phyloP scores from a whole-genome alignment of 2,797 vertebrate species.

The Chelonia mydas region DNA sequence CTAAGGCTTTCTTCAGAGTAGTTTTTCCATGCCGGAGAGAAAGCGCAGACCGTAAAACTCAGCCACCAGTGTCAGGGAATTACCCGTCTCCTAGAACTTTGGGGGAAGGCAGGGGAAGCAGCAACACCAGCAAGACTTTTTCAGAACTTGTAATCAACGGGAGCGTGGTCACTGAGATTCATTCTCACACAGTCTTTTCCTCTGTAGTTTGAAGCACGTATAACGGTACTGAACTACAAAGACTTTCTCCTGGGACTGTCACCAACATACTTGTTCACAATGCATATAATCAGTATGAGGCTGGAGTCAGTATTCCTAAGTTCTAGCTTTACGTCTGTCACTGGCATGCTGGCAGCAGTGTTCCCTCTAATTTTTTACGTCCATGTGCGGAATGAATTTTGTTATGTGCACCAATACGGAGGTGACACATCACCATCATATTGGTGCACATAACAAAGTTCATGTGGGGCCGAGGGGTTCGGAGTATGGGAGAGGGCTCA shows the following conservation, averaged over 20 bases:
- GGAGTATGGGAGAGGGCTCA: no score
- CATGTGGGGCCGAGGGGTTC: no score
- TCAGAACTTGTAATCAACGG: neutral
- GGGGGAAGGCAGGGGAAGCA: neutral
- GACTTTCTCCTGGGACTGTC: neutral
- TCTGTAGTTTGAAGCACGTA: neutral
- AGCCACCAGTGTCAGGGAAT: neutral
- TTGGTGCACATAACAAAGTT: no score
- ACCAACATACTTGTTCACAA: neutral
- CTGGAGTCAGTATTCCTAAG: neutral
- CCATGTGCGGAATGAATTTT: no score
- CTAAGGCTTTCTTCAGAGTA: neutral
- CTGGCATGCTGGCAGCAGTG: neutral
- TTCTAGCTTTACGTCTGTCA: neutral
- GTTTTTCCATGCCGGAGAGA: neutral
- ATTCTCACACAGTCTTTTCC: neutral
- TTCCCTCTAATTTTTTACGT: no score
- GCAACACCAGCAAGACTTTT: neutral
- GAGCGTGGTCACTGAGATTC: neutral
- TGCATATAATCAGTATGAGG: neutral
- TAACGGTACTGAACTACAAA: neutral
- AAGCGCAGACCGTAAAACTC: neutral
- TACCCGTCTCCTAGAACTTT: neutral
- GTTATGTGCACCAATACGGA: no score
- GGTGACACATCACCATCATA: no score